phyloP scores from a whole-genome alignment of 2,113 vertebrate genomes.

The Callaeas wilsoni region DNA sequence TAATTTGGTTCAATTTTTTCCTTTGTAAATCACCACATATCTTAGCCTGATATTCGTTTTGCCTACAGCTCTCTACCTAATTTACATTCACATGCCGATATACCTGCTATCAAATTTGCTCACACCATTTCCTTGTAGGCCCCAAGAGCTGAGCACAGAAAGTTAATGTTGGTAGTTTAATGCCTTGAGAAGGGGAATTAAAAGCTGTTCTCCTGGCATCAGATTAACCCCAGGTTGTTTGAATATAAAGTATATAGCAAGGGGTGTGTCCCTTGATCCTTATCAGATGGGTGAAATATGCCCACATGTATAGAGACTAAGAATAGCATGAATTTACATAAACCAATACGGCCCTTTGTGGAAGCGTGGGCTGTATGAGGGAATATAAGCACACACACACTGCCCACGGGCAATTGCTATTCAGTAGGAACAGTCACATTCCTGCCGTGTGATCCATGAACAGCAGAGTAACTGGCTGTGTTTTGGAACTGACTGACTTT shows the following conservation, averaged over 20 bases:
- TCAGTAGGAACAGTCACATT: background rate
- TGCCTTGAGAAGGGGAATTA: conserved; percentile 6
- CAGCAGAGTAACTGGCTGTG: background rate
- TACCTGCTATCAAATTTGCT: conserved; percentile 38
- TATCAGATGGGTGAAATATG: background rate
- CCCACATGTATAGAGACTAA: background rate
- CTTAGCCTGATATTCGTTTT: background rate
- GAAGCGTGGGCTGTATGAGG: background rate
- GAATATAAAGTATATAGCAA: conserved; percentile 17
- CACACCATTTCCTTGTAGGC: conserved; percentile 37
- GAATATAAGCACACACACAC: background rate
- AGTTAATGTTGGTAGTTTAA: conserved; percentile 38
- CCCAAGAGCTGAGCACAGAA: conserved; percentile 13
- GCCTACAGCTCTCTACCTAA: background rate
- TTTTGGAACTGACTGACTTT: background rate
- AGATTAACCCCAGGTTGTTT: conserved; percentile 37
- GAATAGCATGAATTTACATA: conserved; percentile 17
- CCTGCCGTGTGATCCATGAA: background rate
- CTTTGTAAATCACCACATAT: background rate
- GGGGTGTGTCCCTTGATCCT: background rate
- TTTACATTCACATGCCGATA: conserved; percentile 29
- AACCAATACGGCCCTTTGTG: background rate
- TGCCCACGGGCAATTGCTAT: background rate
- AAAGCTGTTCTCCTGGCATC: conserved; percentile 25
- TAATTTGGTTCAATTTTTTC: background rate